A percentile compares a stretch with the other conserved stretches of the same genome.
Evolutionary conservation across 2,113 vertebrate species (phyloP).

Genomic region (Brachirus orientalis): DNA sequence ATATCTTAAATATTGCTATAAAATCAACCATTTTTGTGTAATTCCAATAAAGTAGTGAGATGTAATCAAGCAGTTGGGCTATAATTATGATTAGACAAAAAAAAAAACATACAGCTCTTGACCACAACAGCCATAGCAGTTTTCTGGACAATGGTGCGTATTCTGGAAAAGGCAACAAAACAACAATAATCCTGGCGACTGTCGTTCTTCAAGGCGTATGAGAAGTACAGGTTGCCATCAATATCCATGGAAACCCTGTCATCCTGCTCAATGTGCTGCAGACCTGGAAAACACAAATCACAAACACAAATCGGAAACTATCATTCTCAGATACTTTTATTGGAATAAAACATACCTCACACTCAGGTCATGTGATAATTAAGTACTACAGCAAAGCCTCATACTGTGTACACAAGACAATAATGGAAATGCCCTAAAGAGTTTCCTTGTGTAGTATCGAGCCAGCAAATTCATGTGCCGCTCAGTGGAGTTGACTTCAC

Average conservation of each 20-base stretch:
- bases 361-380: constrained; percentile 1
- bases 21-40: neutral
- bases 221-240: constrained; percentile 92
- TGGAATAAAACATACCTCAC: neutral
- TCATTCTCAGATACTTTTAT: too few relatives aligned
- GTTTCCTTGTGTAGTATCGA: constrained; percentile 24
- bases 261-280: constrained; percentile 90
- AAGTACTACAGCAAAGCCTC: constrained; percentile 6
- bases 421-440: constrained; percentile 35
- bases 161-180: constrained; percentile 86
- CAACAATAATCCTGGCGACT: constrained; percentile 91
- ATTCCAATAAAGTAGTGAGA: neutral
- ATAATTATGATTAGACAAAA: too few relatives aligned
- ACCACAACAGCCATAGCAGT: constrained; percentile 87
- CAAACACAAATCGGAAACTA: neutral
- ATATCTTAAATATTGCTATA: neutral
- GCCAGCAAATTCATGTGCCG: neutral
- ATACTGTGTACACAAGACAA: neutral
- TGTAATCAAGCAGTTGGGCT: too few relatives aligned
- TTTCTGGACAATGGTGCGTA: constrained; percentile 93
- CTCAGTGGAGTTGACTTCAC: neutral
- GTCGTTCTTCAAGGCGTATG: constrained; percentile 88
- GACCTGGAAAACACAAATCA: constrained; percentile 71
- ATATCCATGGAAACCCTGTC: constrained; percentile 92
- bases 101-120: constrained; percentile 84